Evolutionary conservation across 2,797 vertebrate species (phyloP).

Genomic region (Hippoglossus hippoglossus): DNA sequence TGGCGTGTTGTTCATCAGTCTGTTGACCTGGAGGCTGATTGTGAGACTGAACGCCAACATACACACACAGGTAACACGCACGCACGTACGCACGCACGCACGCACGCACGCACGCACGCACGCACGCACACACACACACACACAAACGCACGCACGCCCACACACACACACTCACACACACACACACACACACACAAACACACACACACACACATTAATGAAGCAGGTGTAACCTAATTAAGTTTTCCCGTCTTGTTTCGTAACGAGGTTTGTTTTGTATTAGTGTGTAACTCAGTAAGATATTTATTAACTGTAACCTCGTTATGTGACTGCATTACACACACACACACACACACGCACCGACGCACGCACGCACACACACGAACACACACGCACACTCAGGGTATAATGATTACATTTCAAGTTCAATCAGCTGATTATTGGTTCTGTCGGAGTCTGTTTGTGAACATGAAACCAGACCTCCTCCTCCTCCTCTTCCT

Average conservation of each 20-base stretch:
- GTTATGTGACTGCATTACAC: slow-evolving; percentile 45
- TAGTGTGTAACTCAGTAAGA: slow-evolving; percentile 63
- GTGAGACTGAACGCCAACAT: slow-evolving; percentile 11
- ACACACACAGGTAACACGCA: slow-evolving; percentile 46
- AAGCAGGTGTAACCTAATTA: slow-evolving; percentile 55
- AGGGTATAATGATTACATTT: slow-evolving; percentile 43
- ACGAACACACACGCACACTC: slow-evolving; percentile 27
- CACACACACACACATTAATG: slow-evolving; percentile 19
- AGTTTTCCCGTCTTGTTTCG: slow-evolving; percentile 54
- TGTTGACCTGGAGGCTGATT: slow-evolving; percentile 67
- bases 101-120: too few relatives aligned
- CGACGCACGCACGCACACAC: slow-evolving; percentile 15
- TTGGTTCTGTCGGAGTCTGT: slow-evolving; percentile 20
- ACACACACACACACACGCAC: slow-evolving; percentile 15
- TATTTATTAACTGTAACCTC: slow-evolving; percentile 64
- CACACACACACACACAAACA: neutral
- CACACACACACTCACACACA: slow-evolving; percentile 37
- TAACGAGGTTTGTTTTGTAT: slow-evolving; percentile 59
- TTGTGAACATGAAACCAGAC: slow-evolving; percentile 42
- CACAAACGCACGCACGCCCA: neutral
- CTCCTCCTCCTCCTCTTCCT: neutral
- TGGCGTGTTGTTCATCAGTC: slow-evolving; percentile 51
- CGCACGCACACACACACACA: slow-evolving; percentile 9
- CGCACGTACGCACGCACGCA: neutral
- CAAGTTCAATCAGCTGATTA: slow-evolving; percentile 30